Evolutionary conservation across 2,888 invertebrate species (phyloP).

Genomic region (Eulithis prunata): DNA sequence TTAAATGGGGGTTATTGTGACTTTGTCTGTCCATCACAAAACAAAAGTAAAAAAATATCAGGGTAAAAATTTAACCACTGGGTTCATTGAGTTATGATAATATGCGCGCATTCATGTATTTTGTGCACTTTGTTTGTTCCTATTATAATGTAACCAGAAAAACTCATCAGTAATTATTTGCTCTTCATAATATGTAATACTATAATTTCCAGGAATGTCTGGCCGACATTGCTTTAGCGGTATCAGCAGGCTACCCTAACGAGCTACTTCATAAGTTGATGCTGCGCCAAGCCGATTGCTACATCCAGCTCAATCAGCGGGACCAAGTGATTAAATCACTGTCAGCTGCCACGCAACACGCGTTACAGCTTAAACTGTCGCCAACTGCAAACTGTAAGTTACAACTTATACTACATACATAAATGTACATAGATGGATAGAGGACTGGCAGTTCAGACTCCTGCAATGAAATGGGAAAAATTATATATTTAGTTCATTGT

Average conservation of each 20-base stretch:
- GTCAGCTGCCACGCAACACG: constrained; percentile 51
- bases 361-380: constrained; percentile 48
- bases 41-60: too few species aligned
- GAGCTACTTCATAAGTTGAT: constrained; percentile 86
- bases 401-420: too few species aligned
- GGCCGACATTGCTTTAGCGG: constrained; percentile 85
- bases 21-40: too few species aligned
- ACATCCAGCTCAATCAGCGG: constrained; percentile 76
- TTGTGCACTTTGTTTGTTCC: too few species aligned
- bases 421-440: not conserved
- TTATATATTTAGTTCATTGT: too few species aligned
- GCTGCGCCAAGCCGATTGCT: constrained; percentile 87
- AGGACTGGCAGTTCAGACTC: not conserved
- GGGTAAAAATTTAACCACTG: too few species aligned
- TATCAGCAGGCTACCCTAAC: constrained; percentile 85
- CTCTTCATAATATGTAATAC: not conserved
- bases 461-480: too few species aligned
- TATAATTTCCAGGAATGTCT: constrained; percentile 82
- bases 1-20: too few species aligned
- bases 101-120: too few species aligned
- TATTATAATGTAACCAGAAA: too few species aligned
- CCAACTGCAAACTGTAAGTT: constrained; percentile 46
- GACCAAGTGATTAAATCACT: constrained; percentile 65
- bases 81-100: too few species aligned
- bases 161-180: too few species aligned